A percentile compares a stretch with the other conserved stretches of the same genome.
Evolutionary conservation across 2,888 invertebrate genomes (phyloP).

Genomic region (Lasioglossum zephyrum): DNA sequence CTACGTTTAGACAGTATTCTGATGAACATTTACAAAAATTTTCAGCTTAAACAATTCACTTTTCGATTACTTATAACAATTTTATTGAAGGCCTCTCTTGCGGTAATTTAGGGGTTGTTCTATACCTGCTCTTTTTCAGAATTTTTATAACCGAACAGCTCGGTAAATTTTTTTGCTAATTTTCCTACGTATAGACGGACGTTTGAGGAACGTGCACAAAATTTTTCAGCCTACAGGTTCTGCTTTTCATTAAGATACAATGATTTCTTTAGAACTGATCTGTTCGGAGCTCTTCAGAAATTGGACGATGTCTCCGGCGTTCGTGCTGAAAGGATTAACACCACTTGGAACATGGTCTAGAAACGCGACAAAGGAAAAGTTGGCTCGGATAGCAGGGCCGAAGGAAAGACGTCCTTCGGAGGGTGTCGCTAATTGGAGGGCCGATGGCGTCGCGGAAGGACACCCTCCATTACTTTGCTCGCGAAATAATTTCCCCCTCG

Average conservation of each 20-base stretch:
- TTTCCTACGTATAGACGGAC: rapidly evolving
- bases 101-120: too few species aligned
- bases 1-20: too few species aligned
- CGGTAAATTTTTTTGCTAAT: neutral
- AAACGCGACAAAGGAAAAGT: neutral
- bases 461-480: slow-evolving; percentile 50
- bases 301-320: neutral
- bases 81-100: too few species aligned
- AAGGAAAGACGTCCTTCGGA: neutral
- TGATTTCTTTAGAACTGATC: neutral
- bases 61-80: too few species aligned
- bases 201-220: neutral
- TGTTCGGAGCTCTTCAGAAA: neutral
- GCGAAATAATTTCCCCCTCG: slow-evolving; percentile 62
- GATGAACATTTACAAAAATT: too few species aligned
- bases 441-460: slow-evolving; percentile 14
- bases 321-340: neutral
- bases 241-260: neutral
- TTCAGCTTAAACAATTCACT: too few species aligned
- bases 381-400: neutral
- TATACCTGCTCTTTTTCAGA: too few species aligned
- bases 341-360: neutral
- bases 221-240: neutral
- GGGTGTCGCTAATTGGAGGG: neutral
- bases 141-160: too few species aligned